Evolutionary conservation across 2,888 invertebrate genomes (phyloP), one percentile per base, ranked within the genome.

Genomic region (Leptothorax acervorum): DNA sequence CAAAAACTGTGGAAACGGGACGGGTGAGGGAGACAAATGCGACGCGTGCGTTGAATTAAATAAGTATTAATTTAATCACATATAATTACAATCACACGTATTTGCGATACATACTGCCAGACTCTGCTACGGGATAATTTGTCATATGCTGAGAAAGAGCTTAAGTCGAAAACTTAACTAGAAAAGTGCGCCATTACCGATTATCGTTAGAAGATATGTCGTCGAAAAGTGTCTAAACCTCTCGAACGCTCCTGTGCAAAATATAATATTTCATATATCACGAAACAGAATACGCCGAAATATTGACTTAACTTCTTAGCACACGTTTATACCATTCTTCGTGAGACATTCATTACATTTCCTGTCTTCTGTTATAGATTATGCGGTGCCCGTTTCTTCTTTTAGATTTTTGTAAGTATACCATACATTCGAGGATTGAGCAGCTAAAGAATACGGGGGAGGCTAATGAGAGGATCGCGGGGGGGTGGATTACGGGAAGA

Each of bases 41-140:
- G 66, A 23, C 11, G 15, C 57, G 23, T 23, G 4, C 62, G 81
- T 88, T 87, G 78, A 90, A 92, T 93, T 93, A 93, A 93, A 93
- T 93, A 93, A 87, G 85, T 89, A 93, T 75, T 93, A 92, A 92
- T 94, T 92, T 89, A 92, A 92, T 92, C 88, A 92, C 91, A 92
- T 92, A 92, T 90, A 92, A 91, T 94, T 93, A 94, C 92, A 93
- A 93, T 93, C 93, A 94, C 93, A 94, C 91, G 90, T 90, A 89
- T 92, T 92, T 92, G 91, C 87, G 87, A 88, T 90, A 89, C 89
- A 88, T 87, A 88, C 86, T 65, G 83, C 82, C 51, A 62, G 39
- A 45, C 12, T 65, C n/a, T 60, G 81, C 60, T 83, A 57, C 8
- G 6, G 11, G 45, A 0, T 48, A 66, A 70, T 71, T 79, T 79